phyloP scores from a whole-genome alignment of 2,113 vertebrate genomes.

The Cryptomyrus ogoouensis region DNA sequence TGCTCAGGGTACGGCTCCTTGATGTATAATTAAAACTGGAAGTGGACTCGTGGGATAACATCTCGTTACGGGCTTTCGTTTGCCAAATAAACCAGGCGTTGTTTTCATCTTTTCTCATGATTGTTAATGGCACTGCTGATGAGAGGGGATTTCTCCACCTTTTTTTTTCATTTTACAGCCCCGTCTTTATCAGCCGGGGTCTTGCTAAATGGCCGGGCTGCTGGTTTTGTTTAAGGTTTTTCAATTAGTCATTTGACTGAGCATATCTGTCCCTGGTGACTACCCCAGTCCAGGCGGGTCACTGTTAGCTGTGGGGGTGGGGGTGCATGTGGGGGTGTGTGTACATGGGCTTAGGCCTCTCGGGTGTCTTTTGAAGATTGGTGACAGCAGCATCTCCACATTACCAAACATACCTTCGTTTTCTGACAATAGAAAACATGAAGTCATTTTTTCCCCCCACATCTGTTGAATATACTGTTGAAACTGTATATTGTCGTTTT shows the following conservation, averaged over 20 bases:
- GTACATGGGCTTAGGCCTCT: neutral
- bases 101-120: slow-evolving; percentile 99
- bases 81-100: slow-evolving; percentile 99
- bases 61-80: slow-evolving; percentile 99
- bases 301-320: slow-evolving; percentile 68
- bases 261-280: slow-evolving; percentile 97
- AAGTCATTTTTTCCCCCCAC: neutral
- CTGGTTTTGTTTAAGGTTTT: slow-evolving; percentile 98
- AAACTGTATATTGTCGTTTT: neutral
- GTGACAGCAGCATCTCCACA: neutral
- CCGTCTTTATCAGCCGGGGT: slow-evolving; percentile 80
- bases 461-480: neutral
- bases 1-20: slow-evolving; percentile 87
- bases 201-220: slow-evolving; percentile 97
- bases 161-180: slow-evolving; percentile 13
- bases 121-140: slow-evolving; percentile 99
- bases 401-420: neutral
- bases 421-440: neutral
- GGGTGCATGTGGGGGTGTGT: slow-evolving; percentile 32
- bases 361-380: neutral
- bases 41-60: slow-evolving; percentile 97
- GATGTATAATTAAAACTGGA: slow-evolving; percentile 99
- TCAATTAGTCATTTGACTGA: slow-evolving; percentile 99
- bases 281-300: slow-evolving; percentile 74
- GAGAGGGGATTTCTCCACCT: slow-evolving; percentile 83